phyloP scores from a whole-genome alignment of 1,140 invertebrate species.

The Oryzaephilus surinamensis region DNA sequence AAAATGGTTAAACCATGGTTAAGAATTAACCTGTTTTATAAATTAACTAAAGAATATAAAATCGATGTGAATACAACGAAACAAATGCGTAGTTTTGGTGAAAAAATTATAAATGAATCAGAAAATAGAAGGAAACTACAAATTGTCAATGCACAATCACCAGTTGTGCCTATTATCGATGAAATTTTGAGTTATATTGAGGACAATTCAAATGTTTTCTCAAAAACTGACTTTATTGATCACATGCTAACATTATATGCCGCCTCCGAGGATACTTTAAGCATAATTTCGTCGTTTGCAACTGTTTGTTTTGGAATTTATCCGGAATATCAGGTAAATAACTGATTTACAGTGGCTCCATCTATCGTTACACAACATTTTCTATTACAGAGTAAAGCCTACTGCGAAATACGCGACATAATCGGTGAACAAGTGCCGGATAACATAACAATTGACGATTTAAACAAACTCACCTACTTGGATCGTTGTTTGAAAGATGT shows the following conservation, averaged over 20 bases:
- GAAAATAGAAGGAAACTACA: no score
- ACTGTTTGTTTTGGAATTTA: slow-evolving; percentile 10
- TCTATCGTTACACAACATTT: not conserved
- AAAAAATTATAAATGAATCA: slow-evolving; percentile 9
- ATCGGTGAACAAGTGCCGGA: not conserved
- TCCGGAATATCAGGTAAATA: slow-evolving; percentile 11
- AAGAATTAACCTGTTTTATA: slow-evolving; percentile 11
- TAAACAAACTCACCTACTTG: slow-evolving; percentile 3
- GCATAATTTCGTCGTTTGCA: not conserved
- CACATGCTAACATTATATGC: not conserved
- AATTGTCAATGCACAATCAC: not conserved
- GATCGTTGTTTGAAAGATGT: no score
- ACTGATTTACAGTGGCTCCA: not conserved
- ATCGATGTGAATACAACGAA: slow-evolving; percentile 3
- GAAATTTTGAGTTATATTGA: slow-evolving; percentile 4
- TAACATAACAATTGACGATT: not conserved
- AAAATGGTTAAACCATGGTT: slow-evolving; percentile 15
- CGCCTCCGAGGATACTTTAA: slow-evolving; percentile 7
- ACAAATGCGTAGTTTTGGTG: slow-evolving; percentile 3
- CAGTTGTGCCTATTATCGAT: slow-evolving; percentile 2
- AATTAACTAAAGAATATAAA: slow-evolving; percentile 5
- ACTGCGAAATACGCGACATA: slow-evolving; percentile 1
- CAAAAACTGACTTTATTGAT: not conserved
- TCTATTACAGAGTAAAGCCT: not conserved
- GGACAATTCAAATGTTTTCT: not conserved